Base-by-base conservation (phyloP, 1,140 invertebrate species). In the Leguminivora glycinivorella region DNA sequence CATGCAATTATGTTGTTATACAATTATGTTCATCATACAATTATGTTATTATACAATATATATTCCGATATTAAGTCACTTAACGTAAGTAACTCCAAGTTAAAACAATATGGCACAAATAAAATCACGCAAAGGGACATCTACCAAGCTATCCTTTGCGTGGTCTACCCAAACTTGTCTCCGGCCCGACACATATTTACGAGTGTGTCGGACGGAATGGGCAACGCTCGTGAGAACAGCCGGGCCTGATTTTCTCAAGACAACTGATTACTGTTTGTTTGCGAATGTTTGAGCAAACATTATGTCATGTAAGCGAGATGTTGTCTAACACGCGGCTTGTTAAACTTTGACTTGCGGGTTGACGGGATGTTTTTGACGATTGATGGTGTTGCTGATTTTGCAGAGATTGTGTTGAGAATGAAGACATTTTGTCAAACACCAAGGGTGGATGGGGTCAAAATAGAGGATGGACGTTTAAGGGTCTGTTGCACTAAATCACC, bases 191-290 rank as follows among this genome's bases (percentile, higher is more conserved):
- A 29, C 58, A 14, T 63, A 63, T 70, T 67, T 71, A 67, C 70
- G 63, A 68, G 14, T 68, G 71, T 74, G 78, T 82, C 74, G 80
- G 72, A 67, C 47, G 26, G 67, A 75, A 47, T 80, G 78, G 72
- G 76, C 56, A 79, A 73, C 69, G 56, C 40, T 70, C 83, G 84
- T 87, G 84, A 84, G 84, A 88, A 85, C 78, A 78, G 67, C 66
- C 67, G 58, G 68, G 81, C 79, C 80, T 76, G 78, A 75, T 83
- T 81, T 84, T 84, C 84, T 81, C 84, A 81, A 83, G 77, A 72
- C 71, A 77, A 75, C 67, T 80, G 80, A 83, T 83, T 79, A 76
- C 72, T 69, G 75, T 70, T 58, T 77, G 71, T 81, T 84, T 85
- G 79, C 79, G 78, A 83, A 84, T 82, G 67, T 73, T 56, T 63